Percentiles rank a stretch among this genome's conserved stretches.
phyloP scores from a whole-genome alignment of 2,888 invertebrate genomes.

The Agriopis aurantiaria region DNA sequence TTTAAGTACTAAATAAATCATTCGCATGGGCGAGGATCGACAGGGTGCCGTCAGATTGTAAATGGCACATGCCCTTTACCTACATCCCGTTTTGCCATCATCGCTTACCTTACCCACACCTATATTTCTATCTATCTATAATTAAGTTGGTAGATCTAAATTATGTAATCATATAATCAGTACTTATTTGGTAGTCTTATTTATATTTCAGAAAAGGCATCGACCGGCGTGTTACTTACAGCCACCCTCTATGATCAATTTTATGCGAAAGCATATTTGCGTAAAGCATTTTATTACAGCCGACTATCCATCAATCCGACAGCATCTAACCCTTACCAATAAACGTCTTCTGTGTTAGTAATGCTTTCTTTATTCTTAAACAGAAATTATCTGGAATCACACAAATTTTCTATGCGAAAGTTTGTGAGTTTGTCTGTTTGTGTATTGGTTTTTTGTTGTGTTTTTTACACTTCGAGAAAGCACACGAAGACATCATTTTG shows the following conservation, averaged over 20 bases:
- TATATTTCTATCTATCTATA: too few relatives aligned
- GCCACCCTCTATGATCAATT: constrained; percentile 54
- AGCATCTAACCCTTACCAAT: constrained; percentile 60
- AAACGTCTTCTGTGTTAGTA: constrained; percentile 52
- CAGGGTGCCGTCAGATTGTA: too few relatives aligned
- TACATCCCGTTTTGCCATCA: too few relatives aligned
- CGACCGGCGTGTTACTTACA: constrained; percentile 32
- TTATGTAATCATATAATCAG: neutral
- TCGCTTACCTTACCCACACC: too few relatives aligned
- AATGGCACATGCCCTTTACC: too few relatives aligned
- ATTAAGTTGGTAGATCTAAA: neutral
- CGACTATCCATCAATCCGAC: constrained; percentile 67
- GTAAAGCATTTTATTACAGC: constrained; percentile 65
- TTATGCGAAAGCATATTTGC: constrained; percentile 60
- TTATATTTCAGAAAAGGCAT: neutral
- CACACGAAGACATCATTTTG: too few relatives aligned
- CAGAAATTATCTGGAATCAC: neutral
- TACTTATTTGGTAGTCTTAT: neutral
- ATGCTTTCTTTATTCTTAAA: constrained; percentile 20
- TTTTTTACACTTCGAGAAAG: too few relatives aligned
- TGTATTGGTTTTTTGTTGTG: too few relatives aligned
- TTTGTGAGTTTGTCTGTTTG: too few relatives aligned
- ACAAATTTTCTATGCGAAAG: too few relatives aligned
- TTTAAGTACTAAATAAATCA: too few relatives aligned
- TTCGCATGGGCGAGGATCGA: too few relatives aligned